Percentiles rank a stretch among this genome's conserved stretches.
These are phyloP conservation scores for Zaprionus africanus DNA, from an alignment of 1,140 invertebrate species.

Conservation along the genomic window DNA sequence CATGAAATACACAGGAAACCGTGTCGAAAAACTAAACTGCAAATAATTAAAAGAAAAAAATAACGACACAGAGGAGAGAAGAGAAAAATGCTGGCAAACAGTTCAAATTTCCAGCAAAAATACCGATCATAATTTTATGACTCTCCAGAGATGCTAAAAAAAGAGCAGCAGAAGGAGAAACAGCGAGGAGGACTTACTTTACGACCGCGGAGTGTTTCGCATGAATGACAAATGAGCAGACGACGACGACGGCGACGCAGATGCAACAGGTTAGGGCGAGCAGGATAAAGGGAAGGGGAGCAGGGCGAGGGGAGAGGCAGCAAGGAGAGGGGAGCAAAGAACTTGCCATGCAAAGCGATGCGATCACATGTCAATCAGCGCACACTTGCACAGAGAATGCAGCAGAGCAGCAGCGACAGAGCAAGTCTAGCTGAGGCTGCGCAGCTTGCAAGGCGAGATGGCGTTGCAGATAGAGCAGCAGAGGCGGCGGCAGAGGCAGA, in stretches of 20 bases:
- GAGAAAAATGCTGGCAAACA: slow-evolving; percentile 49
- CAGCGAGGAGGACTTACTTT: slow-evolving; percentile 41
- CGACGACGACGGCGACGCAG: slow-evolving; percentile 34
- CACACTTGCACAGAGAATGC: slow-evolving; percentile 34
- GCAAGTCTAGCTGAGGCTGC: slow-evolving; percentile 21
- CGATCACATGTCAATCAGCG: slow-evolving; percentile 82
- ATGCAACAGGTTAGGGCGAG: slow-evolving; percentile 61
- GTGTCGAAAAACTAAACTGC: slow-evolving; percentile 69
- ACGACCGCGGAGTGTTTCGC: slow-evolving; percentile 68
- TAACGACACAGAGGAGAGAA: background rate
- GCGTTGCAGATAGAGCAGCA: slow-evolving; percentile 69
- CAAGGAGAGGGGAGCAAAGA: slow-evolving; percentile 22
- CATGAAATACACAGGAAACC: slow-evolving; percentile 79
- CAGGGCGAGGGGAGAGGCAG: background rate
- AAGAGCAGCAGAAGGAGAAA: background rate
- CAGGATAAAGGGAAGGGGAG: background rate
- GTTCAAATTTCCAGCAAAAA: slow-evolving; percentile 75
- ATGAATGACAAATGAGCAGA: slow-evolving; percentile 81
- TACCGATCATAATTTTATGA: slow-evolving; percentile 82
- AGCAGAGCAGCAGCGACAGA: background rate
- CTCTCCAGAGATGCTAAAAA: slow-evolving; percentile 25
- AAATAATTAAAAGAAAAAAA: slow-evolving; percentile 64
- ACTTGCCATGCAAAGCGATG: slow-evolving; percentile 44
- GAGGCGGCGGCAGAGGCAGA: slow-evolving; percentile 3
- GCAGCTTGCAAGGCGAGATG: slow-evolving; percentile 55